Evolutionary conservation across 2,888 invertebrate species (phyloP), one percentile per base, ranked within the genome.

Genomic region (Erpobdella octoculata): DNA sequence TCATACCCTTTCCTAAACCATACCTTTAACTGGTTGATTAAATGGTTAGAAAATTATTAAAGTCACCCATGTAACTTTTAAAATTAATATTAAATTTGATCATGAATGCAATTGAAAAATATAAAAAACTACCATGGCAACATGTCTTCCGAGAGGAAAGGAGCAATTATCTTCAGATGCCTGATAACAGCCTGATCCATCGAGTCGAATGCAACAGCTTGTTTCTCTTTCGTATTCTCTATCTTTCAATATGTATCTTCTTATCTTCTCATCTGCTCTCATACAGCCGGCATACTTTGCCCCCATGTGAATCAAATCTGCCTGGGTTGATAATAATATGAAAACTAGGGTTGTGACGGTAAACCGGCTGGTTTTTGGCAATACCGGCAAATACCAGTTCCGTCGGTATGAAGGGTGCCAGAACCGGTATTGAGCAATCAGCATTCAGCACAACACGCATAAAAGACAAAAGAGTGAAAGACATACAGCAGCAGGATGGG

Each of bases 201-300:
- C 97, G 81, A 58, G 31, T 58, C 69, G 88, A 79, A 98, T 93
- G 85, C 98, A 98, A 82, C 98, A 99, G 1, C 95, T 97, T 0
- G 97, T 97, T 79, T 91, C 90, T 33, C 92, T 85, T 83, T 97
- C 96, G 79, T 90, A 88, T 76, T 90, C 88, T 72, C 91, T 87
- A 76, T 92, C 92, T n/a, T 91, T 90, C 66, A 91, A 89, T 78
- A 97, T 90, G 74, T 92, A 91, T 76, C 91, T 88, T 74, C 91
- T 88, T 79, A 97, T 91, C 82, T 91, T 72, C 31, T 68, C 71
- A 66, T 76, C 74, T 41, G 48, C 58, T 76, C 97, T 85, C 98
- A 98, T 99, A 83, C 98, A 98, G 0, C 97, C 96, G 0, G 95
- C 92, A 83, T 95, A 99, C 84, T 97, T 97, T 6, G 98, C 97